Evolutionary conservation across 1,140 invertebrate genomes (phyloP).

Genomic region (Fopius arisanus): DNA sequence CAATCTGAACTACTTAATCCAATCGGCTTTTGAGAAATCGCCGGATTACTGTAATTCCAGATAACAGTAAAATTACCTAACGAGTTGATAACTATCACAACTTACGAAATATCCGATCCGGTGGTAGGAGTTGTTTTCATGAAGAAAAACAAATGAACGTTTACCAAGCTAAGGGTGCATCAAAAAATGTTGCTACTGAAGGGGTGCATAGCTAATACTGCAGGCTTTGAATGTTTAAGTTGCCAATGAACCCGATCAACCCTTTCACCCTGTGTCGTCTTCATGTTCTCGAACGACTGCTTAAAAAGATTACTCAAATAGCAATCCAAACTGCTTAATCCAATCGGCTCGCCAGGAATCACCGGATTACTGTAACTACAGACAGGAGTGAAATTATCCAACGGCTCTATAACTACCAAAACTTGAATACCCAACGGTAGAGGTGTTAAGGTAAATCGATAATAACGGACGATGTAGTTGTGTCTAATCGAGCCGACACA

Average conservation of each 20-base stretch:
- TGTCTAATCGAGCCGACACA: constrained; percentile 8
- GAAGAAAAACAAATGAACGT: too few species aligned
- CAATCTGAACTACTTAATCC: background rate
- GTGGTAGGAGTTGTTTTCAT: background rate
- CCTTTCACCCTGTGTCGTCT: background rate
- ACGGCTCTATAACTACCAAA: constrained; percentile 4
- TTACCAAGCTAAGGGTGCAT: too few species aligned
- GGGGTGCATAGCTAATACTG: background rate
- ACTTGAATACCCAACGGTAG: constrained; percentile 2
- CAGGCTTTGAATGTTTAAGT: background rate
- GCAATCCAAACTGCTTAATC: background rate
- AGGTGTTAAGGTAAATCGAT: constrained; percentile 8
- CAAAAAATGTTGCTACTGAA: background rate
- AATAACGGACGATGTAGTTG: constrained; percentile 13
- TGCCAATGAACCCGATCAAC: background rate
- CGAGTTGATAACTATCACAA: background rate
- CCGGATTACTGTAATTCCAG: background rate
- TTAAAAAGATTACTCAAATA: background rate
- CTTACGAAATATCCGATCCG: background rate
- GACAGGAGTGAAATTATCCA: constrained; percentile 8
- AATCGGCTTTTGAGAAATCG: background rate
- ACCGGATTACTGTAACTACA: constrained; percentile 4
- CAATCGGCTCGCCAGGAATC: background rate
- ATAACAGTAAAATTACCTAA: background rate
- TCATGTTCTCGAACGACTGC: background rate